phyloP scores from a whole-genome alignment of 2,888 invertebrate genomes.

The Myopa testacea region DNA sequence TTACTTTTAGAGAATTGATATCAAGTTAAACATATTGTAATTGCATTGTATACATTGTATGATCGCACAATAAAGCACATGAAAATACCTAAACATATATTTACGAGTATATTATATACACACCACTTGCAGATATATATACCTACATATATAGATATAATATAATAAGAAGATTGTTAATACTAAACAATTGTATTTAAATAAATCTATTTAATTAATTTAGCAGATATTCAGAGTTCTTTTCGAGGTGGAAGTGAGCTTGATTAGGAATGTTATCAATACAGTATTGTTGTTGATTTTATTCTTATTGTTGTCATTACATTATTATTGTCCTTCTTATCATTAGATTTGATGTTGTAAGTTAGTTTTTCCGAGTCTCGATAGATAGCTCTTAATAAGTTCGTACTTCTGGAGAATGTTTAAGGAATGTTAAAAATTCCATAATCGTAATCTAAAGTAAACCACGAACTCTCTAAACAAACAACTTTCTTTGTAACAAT shows the following conservation, averaged over 20 bases:
- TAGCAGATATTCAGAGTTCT: neutral
- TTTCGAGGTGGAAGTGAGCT: neutral
- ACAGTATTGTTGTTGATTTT: no score
- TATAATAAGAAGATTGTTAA: constrained; percentile 3
- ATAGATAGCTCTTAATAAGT: no score
- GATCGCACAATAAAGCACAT: neutral
- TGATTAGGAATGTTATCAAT: no score
- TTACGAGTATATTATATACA: constrained; percentile 9
- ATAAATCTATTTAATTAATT: constrained; percentile 2
- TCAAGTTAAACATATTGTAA: neutral
- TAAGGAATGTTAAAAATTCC: no score
- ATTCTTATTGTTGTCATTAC: no score
- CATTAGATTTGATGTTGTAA: no score
- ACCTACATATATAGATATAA: constrained; percentile 9
- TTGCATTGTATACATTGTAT: neutral
- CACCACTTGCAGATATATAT: neutral
- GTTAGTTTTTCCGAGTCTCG: no score
- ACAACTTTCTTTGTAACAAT: no score
- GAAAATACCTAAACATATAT: constrained; percentile 6
- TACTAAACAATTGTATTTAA: neutral
- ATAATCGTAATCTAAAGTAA: no score
- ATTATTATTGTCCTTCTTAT: no score
- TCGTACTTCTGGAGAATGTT: no score
- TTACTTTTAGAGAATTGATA: neutral
- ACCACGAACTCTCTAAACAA: no score